Evolutionary conservation across 2,888 invertebrate species (phyloP).

Genomic region (Rosalia funebris): DNA sequence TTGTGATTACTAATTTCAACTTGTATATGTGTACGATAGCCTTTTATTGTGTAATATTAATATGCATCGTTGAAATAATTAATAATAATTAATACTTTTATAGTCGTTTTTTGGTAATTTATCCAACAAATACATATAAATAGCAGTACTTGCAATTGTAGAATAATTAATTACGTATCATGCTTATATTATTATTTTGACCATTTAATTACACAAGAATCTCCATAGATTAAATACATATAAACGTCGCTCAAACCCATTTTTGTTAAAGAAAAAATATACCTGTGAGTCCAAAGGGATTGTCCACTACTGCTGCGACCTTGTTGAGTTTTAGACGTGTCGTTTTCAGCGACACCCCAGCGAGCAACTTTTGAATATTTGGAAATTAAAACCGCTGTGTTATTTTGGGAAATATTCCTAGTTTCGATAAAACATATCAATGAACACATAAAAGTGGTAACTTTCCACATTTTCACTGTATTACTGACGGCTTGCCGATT

Average conservation of each 20-base stretch:
- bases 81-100: no score
- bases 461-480: neutral
- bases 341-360: slow-evolving; percentile 51
- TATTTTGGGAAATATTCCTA: slow-evolving; percentile 46
- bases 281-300: slow-evolving; percentile 59
- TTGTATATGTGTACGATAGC: no score
- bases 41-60: no score
- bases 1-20: no score
- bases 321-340: slow-evolving; percentile 31
- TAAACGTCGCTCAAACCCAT: neutral
- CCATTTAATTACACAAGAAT: no score
- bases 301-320: slow-evolving; percentile 54
- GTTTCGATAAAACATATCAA: slow-evolving; percentile 28
- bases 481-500: slow-evolving; percentile 22
- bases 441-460: slow-evolving; percentile 23
- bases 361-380: slow-evolving; percentile 60
- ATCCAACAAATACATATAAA: no score
- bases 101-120: no score
- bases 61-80: no score
- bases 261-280: slow-evolving; percentile 33
- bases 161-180: no score
- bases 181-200: no score
- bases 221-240: neutral
- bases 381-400: slow-evolving; percentile 50
- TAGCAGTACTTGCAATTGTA: no score